Evolutionary conservation across 2,797 vertebrate species (phyloP).

Genomic region (Parotocinclus haroldoi): DNA sequence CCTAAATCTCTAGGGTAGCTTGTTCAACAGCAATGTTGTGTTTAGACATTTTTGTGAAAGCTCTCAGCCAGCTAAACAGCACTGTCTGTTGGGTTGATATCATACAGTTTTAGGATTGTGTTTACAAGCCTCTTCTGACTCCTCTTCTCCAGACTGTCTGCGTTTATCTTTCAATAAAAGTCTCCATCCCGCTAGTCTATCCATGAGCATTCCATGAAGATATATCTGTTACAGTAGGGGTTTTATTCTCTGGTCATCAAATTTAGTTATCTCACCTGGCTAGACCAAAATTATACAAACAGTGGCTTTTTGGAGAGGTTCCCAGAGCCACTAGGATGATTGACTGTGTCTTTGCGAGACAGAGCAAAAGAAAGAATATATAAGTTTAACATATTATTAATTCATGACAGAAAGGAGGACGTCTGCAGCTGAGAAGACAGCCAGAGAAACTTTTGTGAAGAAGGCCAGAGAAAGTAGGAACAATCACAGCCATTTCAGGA

Average conservation of each 20-base stretch:
- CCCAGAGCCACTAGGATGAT: conserved; percentile 42
- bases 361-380: not conserved
- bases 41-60: conserved; percentile 11
- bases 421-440: not conserved
- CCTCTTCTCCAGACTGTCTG: not conserved
- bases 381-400: too few species aligned
- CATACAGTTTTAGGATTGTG: not conserved
- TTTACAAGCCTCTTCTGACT: not conserved
- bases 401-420: not conserved
- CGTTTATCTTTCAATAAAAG: not conserved
- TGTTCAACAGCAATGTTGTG: too few species aligned
- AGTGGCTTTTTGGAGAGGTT: conserved; percentile 40
- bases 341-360: conserved; percentile 17
- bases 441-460: not conserved
- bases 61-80: too few species aligned
- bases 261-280: conserved; percentile 45
- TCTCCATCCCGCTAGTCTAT: conserved; percentile 18
- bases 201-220: conserved; percentile 21
- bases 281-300: conserved; percentile 39
- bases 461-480: not conserved
- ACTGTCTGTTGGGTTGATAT: not conserved
- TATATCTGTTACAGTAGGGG: conserved; percentile 24
- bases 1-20: too few species aligned
- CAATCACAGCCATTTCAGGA: too few species aligned
- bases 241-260: conserved; percentile 30